Conservation (phyloP, 2,797 vertebrate genomes). For the Trichosurus vulpecula region DNA sequence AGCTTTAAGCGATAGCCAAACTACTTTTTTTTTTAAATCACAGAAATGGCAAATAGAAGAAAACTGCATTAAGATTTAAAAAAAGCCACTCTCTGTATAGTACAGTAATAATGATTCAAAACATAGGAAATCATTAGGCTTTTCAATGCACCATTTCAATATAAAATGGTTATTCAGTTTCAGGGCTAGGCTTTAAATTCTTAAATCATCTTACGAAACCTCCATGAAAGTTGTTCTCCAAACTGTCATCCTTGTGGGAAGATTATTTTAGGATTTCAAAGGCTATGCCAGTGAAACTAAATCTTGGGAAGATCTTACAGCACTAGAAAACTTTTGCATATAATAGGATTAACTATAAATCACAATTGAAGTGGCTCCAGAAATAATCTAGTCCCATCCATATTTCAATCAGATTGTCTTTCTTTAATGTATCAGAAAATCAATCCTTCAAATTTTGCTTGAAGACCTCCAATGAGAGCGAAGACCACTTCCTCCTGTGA, state of each 20-base stretch:
- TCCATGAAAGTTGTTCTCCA: neutral
- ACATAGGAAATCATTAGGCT: neutral
- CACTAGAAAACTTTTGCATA: neutral
- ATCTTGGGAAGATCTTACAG: neutral
- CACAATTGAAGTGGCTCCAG: neutral
- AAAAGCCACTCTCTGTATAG: constrained; percentile 18
- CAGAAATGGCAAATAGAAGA: neutral
- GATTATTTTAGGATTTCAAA: neutral
- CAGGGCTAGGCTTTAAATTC: neutral
- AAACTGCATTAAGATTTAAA: neutral
- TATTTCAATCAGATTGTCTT: neutral
- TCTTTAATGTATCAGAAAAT: neutral
- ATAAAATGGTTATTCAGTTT: neutral
- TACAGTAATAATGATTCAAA: neutral
- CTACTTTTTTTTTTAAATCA: neutral
- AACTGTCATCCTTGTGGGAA: neutral
- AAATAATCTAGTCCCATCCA: neutral
- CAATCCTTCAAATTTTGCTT: neutral
- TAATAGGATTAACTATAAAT: neutral
- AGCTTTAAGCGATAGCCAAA: neutral
- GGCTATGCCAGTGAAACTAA: neutral
- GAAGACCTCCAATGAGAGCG: neutral
- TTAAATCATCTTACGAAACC: neutral
- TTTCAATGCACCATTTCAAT: neutral
- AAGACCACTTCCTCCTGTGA: neutral